Evolutionary conservation across 2,797 vertebrate genomes (phyloP).

Genomic region (Poecilia wingei): DNA sequence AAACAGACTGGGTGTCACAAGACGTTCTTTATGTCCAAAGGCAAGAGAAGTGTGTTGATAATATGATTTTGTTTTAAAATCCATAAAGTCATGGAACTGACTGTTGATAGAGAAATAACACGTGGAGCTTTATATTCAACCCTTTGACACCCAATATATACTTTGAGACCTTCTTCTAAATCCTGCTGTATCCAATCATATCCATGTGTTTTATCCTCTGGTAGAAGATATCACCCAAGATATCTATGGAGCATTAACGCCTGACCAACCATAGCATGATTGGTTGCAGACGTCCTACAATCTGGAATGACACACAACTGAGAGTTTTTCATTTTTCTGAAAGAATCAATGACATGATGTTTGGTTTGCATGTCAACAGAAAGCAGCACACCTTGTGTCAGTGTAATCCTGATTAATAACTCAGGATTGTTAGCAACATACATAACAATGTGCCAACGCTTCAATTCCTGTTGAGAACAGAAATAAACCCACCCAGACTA

Average conservation of each 20-base stretch:
- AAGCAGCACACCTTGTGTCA: not conserved
- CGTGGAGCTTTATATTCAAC: not conserved
- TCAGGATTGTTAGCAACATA: not conserved
- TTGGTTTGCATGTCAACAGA: not conserved
- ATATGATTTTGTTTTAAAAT: not conserved
- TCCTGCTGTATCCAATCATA: not conserved
- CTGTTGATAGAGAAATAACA: not conserved
- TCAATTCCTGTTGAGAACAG: not conserved
- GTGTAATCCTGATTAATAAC: not conserved
- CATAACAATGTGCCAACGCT: not conserved
- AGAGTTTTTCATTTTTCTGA: not conserved
- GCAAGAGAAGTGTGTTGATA: not conserved
- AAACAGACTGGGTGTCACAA: not conserved
- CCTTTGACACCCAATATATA: not conserved
- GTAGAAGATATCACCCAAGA: not conserved
- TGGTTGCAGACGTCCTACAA: not conserved
- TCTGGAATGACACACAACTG: not conserved
- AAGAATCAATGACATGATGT: not conserved
- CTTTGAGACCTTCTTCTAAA: not conserved
- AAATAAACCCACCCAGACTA: not conserved
- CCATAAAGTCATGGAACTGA: not conserved
- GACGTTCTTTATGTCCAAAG: not conserved
- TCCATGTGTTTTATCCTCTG: not conserved
- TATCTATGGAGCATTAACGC: not conserved
- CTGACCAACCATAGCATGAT: not conserved